phyloP scores from a whole-genome alignment of 2,888 invertebrate genomes.

The Drosophila greeni region DNA sequence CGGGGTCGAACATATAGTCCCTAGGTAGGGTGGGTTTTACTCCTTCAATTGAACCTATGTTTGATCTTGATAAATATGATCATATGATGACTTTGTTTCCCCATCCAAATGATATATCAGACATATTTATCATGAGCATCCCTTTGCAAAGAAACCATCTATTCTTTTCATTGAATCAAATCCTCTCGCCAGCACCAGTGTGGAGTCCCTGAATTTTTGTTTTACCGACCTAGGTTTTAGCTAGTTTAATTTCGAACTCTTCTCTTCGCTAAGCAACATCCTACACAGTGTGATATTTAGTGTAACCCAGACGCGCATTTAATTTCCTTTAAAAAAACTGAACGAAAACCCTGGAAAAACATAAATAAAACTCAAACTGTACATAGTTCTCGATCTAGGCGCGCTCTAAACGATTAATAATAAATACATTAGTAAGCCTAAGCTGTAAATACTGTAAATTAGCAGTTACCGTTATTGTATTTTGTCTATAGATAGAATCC shows the following conservation, averaged over 20 bases:
- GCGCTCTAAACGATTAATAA: conserved; percentile 27
- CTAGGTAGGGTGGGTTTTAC: too few relatives aligned
- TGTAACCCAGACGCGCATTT: conserved; percentile 66
- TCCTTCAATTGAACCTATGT: too few relatives aligned
- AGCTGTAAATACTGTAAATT: conserved; percentile 67
- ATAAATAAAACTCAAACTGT: conserved; percentile 25
- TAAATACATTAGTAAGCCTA: conserved; percentile 22
- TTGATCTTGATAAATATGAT: not conserved
- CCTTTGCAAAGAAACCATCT: too few relatives aligned
- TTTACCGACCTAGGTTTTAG: conserved; percentile 31
- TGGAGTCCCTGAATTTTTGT: not conserved
- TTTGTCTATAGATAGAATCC: conserved; percentile 47
- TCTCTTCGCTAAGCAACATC: conserved; percentile 71
- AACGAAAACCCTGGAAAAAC: conserved; percentile 3
- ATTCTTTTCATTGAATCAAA: not conserved
- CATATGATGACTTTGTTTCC: not conserved
- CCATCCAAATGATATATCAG: too few relatives aligned
- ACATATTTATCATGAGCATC: too few relatives aligned
- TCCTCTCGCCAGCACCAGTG: not conserved
- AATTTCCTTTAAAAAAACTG: conserved; percentile 31
- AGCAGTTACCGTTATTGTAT: conserved; percentile 68
- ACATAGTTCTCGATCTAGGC: conserved; percentile 34
- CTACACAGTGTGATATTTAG: conserved; percentile 79
- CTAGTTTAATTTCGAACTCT: conserved; percentile 58
- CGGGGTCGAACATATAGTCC: not conserved